Conservation (phyloP, 2,888 invertebrate genomes). For the Aporophyla nigra region DNA sequence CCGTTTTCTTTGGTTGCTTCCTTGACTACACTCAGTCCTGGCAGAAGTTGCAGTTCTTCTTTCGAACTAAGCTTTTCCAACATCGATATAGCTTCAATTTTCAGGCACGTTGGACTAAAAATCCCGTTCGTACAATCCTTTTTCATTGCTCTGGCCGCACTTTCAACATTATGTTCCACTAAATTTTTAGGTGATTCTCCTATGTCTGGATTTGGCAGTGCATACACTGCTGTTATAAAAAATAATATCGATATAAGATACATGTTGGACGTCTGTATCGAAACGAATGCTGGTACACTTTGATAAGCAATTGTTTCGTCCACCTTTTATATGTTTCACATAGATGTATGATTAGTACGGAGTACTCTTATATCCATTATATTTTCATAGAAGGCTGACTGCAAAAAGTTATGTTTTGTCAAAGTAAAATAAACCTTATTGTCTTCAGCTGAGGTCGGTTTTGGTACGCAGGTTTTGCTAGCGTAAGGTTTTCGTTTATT, state of each 20-base stretch:
- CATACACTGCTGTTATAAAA: conserved; percentile 72
- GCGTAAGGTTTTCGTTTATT: conserved; percentile 79
- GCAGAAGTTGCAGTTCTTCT: conserved; percentile 83
- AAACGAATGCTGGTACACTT: conserved; percentile 80
- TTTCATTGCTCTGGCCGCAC: conserved; percentile 76
- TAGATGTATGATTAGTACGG: conserved; percentile 83
- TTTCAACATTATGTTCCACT: conserved; percentile 76
- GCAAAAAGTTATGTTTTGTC: conserved; percentile 76
- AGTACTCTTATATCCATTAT: conserved; percentile 85
- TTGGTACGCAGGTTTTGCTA: conserved; percentile 53
- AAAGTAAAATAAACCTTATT: conserved; percentile 63
- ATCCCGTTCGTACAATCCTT: conserved; percentile 86
- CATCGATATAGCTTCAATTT: conserved; percentile 86
- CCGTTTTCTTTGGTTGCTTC: conserved; percentile 89
- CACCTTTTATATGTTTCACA: conserved; percentile 89
- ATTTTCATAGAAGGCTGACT: conserved; percentile 89
- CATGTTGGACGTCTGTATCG: conserved; percentile 84
- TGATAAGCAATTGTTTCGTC: conserved; percentile 85
- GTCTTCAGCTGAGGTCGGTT: conserved; percentile 58
- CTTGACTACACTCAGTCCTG: conserved; percentile 93
- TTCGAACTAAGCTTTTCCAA: conserved; percentile 85
- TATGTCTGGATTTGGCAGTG: conserved; percentile 83
- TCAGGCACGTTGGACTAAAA: conserved; percentile 85
- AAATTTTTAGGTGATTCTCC: conserved; percentile 69
- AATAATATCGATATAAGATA: conserved; percentile 75